Percentiles rank a stretch among this genome's conserved stretches.
Conservation (phyloP, 2,113 vertebrate genomes). For the Tricholaema leucomelas region DNA sequence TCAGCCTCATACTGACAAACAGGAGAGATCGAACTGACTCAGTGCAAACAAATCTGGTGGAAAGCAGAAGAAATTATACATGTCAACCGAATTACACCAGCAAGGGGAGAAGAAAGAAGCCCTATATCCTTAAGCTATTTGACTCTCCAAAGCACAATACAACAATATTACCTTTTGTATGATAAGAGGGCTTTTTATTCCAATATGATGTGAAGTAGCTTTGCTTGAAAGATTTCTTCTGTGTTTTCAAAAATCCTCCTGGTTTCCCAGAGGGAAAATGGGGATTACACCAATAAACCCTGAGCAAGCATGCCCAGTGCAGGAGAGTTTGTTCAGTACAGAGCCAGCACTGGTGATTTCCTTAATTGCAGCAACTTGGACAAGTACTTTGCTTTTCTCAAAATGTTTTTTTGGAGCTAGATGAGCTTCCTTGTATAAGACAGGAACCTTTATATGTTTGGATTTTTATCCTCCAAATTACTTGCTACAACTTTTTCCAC, state of each 20-base stretch:
- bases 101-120: background rate
- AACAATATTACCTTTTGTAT: background rate
- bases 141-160: conserved; percentile 18
- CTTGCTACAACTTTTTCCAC: background rate
- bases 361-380: background rate
- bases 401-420: background rate
- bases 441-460: background rate
- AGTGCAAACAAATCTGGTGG: background rate
- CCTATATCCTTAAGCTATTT: conserved; percentile 41
- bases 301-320: conserved; percentile 20
- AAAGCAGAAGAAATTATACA: background rate
- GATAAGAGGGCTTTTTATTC: conserved; percentile 24
- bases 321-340: background rate
- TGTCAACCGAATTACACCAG: background rate
- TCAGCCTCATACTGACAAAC: background rate
- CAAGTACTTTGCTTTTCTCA: background rate
- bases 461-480: background rate
- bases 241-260: conserved; percentile 31
- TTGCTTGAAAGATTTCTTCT: conserved; percentile 34
- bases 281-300: conserved; percentile 43
- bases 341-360: background rate
- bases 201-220: conserved; percentile 2
- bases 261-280: conserved; percentile 23
- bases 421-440: background rate
- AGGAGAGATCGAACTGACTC: background rate